Percentiles rank a stretch among this genome's conserved stretches.
Conservation (phyloP, 2,797 vertebrate genomes). For the Sebastes nivosus region DNA sequence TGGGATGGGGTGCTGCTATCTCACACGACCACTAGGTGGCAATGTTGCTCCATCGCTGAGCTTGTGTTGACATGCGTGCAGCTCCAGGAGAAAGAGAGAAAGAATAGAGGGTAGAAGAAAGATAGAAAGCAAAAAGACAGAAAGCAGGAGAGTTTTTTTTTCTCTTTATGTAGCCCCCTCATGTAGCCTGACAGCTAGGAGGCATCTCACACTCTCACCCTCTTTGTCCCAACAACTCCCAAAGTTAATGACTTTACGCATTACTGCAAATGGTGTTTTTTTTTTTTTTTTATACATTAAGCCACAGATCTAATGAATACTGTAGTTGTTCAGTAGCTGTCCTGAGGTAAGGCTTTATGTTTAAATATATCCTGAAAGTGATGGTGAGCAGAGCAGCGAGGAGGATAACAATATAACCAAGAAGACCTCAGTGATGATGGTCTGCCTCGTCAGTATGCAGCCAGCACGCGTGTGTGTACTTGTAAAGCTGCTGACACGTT, state of each 20-base stretch:
- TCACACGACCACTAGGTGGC: conserved; percentile 72
- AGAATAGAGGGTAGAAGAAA: conserved; percentile 48
- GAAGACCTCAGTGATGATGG: conserved; percentile 52
- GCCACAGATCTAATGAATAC: conserved; percentile 81
- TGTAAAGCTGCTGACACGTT: conserved; percentile 75
- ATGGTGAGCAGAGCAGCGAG: conserved; percentile 64
- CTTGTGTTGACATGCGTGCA: conserved; percentile 22
- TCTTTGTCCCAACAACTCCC: conserved; percentile 80
- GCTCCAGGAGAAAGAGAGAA: conserved; percentile 49
- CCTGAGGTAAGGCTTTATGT: conserved; percentile 74
- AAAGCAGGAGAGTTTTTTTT: conserved; percentile 58
- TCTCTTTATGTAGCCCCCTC: conserved; percentile 73
- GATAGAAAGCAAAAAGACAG: conserved; percentile 62
- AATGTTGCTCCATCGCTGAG: conserved; percentile 73
- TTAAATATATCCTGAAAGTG: conserved; percentile 68
- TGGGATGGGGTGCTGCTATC: conserved; percentile 6
- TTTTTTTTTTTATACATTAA: conserved; percentile 65
- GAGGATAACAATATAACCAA: conserved; percentile 61
- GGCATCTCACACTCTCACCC: conserved; percentile 76
- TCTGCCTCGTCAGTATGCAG: conserved; percentile 75
- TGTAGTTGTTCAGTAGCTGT: conserved; percentile 65
- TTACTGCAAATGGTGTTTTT: conserved; percentile 80
- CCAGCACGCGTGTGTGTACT: conserved; percentile 40
- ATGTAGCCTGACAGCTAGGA: conserved; percentile 74
- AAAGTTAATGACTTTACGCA: conserved; percentile 85